Conservation (phyloP, 2,113 vertebrate genomes). For the Oplegnathus fasciatus region DNA sequence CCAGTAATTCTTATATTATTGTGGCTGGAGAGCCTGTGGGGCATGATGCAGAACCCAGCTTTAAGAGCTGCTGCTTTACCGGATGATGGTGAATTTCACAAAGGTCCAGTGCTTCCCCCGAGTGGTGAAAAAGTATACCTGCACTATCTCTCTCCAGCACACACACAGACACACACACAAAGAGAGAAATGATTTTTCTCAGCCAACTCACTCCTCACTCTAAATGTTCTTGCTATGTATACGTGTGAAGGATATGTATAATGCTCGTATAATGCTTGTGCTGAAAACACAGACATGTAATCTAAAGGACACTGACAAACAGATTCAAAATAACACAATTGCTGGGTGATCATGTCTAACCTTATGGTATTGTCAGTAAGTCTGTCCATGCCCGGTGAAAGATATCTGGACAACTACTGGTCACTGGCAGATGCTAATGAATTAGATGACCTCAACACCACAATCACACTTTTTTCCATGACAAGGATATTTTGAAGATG, state of each 20-base stretch:
- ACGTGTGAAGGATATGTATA: not conserved
- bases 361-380: too few relatives aligned
- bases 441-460: too few relatives aligned
- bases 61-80: not conserved
- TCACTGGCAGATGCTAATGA: too few relatives aligned
- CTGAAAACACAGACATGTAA: not conserved
- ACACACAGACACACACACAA: constrained; percentile 1
- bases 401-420: too few relatives aligned
- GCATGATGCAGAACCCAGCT: not conserved
- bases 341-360: not conserved
- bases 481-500: too few relatives aligned
- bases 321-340: not conserved
- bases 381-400: too few relatives aligned
- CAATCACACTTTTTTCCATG: too few relatives aligned
- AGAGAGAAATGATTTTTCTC: not conserved
- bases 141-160: not conserved
- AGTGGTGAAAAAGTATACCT: constrained; percentile 30
- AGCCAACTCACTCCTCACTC: not conserved
- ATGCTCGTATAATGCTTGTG: too few relatives aligned
- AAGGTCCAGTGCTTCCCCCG: constrained; percentile 23
- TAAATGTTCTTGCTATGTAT: too few relatives aligned
- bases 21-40: not conserved
- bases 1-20: too few relatives aligned
- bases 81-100: not conserved
- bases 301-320: too few relatives aligned